Percentiles rank a stretch among this genome's conserved stretches.
phyloP scores from a whole-genome alignment of 2,888 invertebrate species.

The Temnothorax unifasciatus region DNA sequence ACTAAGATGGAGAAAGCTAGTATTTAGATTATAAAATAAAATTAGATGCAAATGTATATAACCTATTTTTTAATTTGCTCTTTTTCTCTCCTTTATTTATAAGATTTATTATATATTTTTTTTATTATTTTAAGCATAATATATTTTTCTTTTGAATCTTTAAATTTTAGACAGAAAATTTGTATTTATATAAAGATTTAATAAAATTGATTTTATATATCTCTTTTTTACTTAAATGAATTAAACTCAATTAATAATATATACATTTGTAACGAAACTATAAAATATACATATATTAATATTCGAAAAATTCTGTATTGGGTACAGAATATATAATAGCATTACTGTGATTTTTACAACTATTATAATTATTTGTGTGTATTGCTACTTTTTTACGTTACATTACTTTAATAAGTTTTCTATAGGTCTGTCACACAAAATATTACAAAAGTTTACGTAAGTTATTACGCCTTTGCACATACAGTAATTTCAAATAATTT shows the following conservation, averaged over 20 bases:
- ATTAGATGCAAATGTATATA: not conserved
- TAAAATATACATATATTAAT: not conserved
- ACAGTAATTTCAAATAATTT: not conserved
- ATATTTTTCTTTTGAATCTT: not conserved
- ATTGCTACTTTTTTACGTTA: not conserved
- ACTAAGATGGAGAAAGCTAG: not conserved
- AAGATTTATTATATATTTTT: not conserved
- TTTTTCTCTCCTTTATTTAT: not conserved
- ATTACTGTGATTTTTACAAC: not conserved
- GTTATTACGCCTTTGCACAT: not conserved
- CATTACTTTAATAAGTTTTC: not conserved
- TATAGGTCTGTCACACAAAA: not conserved
- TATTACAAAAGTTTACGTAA: not conserved
- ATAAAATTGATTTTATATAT: not conserved
- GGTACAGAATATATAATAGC: not conserved
- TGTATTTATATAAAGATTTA: not conserved
- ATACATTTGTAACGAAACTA: not conserved
- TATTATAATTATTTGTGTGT: not conserved
- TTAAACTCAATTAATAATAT: not conserved
- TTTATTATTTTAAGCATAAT: constrained; percentile 2
- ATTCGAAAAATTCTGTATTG: not conserved
- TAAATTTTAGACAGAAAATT: not conserved
- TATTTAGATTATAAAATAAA: constrained; percentile 16
- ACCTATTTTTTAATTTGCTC: not conserved
- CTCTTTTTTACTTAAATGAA: not conserved